Evolutionary conservation across 2,888 invertebrate genomes (phyloP), one percentile per base, ranked within the genome.

Genomic region (Agrotis puta): DNA sequence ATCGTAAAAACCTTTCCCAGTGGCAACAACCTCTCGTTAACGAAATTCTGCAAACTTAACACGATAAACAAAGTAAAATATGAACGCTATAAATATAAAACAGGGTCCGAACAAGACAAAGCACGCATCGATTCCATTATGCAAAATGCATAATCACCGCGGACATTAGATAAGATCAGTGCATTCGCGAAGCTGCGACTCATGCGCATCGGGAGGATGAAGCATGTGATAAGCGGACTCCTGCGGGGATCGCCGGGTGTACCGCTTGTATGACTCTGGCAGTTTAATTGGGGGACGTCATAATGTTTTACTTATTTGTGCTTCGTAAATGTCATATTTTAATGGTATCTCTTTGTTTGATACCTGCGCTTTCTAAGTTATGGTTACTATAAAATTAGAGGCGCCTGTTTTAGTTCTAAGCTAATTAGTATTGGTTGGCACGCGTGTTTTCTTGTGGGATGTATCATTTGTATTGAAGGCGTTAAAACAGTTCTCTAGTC

Each of bases 91-190:
- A 79, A 77, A 81, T 81, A 81, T 81, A 79, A 81, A 77, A 59
- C 73, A 69, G 65, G 72, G 63, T 69, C 56, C 65, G 56, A 80
- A 77, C 81, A 70, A 82, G 67, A 81, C 81, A 81, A 81, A 82
- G 79, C 72, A 70, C 64, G 74, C 77, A 77, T 76, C 77, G 71
- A 74, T 73, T 79, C 83, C 78, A 80, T 82, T 84, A 87, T 85
- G 84, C 83, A 89, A 92, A 93, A 90, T 87, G 93, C 94, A 92
- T 87, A 90, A 92, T 94, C 94, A 94, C 91, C 77, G 86, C 81
- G 83, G 87, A 88, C 81, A 84, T 88, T 86, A 87, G 92, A 94
- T 94, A 92, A 87, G 85, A 93, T 93, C 93, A 70, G 85, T 88
- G 90, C 89, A 89, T 86, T 87, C 79, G 81, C 73, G 68, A 88